Evolutionary conservation across 2,797 vertebrate genomes (phyloP), one percentile per base, ranked within the genome.

Genomic region (Potorous gilbertii): DNA sequence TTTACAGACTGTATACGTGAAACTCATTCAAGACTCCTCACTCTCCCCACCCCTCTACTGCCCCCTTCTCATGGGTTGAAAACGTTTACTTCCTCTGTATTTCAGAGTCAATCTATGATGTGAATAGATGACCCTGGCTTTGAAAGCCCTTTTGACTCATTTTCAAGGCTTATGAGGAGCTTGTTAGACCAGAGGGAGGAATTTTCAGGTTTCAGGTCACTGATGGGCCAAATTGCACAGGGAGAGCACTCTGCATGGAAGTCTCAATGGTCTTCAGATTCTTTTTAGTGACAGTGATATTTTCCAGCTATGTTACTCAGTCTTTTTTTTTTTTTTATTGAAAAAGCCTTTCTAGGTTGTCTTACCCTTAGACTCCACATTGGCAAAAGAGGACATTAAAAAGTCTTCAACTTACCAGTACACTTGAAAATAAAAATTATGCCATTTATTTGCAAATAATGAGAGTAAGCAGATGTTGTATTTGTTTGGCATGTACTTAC

Each of bases 201-300:
- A n/a, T 90, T 90, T 55, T 27, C 74, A 55, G 90, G 90, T 34
- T 90, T n/a, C 54, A 56, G 94, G 66, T 96, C 95, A 91, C 0
- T 46, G 40, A 52, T 1, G 81, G 94, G 40, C 31, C 74, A 54
- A 2, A 90, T 89, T 91, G 95, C 91, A 94, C 93, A 52, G 92
- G 90, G 92, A 94, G 62, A 93, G 54, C 16, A 50, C 29, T 91
- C n/a, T 74, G 90, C 28, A 0, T 89, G 54, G 90, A 56, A 55
- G 28, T 57, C 91, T 34, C 57, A 0, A 2, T 54, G 57, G 46
- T 90, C 91, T 3, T 87, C 24, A 87, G 10, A 3, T 95, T 96
- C 96, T 93, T 94, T 97, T 97, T 5, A 5, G 92, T n/a, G 66
- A 91, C 93, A 95, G 81, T 56, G n/a, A 29, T 74, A 91, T 92